Conservation (phyloP, 2,797 vertebrate species). For the Bradypus variegatus region DNA sequence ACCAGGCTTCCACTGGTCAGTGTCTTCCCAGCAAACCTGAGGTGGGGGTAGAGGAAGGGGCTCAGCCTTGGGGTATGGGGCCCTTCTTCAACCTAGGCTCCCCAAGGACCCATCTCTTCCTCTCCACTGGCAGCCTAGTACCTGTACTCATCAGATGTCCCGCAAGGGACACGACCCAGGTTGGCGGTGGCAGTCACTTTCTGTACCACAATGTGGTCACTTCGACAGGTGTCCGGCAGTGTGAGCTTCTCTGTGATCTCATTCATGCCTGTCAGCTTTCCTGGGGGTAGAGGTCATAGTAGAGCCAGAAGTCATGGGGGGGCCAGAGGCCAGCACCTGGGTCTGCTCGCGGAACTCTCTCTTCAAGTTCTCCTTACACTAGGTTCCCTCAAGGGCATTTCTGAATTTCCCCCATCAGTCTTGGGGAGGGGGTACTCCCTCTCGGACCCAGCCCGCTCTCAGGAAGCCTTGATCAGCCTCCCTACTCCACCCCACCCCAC, state of each 20-base stretch:
- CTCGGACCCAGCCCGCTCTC: background rate
- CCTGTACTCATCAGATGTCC: slow-evolving; percentile 92
- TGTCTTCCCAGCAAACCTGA: slow-evolving; percentile 91
- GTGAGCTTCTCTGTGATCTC: slow-evolving; percentile 91
- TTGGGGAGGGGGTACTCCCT: background rate
- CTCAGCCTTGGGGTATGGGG: background rate
- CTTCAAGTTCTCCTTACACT: background rate
- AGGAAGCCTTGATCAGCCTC: too few species aligned
- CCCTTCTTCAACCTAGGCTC: background rate
- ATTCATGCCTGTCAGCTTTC: slow-evolving; percentile 97
- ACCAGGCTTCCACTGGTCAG: slow-evolving; percentile 89
- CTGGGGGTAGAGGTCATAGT: slow-evolving; percentile 68
- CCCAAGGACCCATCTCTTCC: background rate
- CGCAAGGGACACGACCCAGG: slow-evolving; percentile 91
- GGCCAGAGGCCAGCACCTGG: background rate
- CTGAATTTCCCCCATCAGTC: background rate
- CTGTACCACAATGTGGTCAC: slow-evolving; percentile 87
- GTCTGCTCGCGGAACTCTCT: background rate
- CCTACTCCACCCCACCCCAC: too few species aligned
- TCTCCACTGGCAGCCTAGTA: slow-evolving; percentile 53
- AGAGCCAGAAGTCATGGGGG: background rate
- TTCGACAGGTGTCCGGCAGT: slow-evolving; percentile 78
- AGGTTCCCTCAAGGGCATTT: background rate
- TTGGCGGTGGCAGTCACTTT: slow-evolving; percentile 86
- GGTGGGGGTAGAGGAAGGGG: slow-evolving; percentile 16